A percentile compares a stretch with the other conserved stretches of the same genome.
phyloP scores from a whole-genome alignment of 2,888 invertebrate genomes.

The Pyrgus malvae region DNA sequence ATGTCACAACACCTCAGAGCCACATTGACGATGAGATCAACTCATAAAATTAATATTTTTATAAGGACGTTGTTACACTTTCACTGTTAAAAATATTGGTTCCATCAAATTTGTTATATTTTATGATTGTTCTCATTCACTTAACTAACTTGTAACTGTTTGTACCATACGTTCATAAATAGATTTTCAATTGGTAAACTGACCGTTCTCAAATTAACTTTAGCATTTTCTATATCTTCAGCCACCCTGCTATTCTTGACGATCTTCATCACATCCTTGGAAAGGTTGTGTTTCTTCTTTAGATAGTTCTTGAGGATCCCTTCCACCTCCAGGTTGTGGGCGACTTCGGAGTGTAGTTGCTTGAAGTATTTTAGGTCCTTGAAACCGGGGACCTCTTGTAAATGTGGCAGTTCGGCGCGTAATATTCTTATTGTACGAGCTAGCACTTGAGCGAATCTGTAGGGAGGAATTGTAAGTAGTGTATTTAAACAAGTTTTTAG shows the following conservation, averaged over 20 bases:
- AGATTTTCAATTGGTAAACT: too few species aligned
- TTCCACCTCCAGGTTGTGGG: slow-evolving; percentile 51
- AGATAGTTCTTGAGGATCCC: slow-evolving; percentile 48
- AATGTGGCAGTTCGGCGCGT: slow-evolving; percentile 57
- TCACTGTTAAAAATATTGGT: too few species aligned
- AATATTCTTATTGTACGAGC: slow-evolving; percentile 53
- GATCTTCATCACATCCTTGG: slow-evolving; percentile 36
- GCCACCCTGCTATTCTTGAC: slow-evolving; percentile 38
- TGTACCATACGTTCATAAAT: too few species aligned
- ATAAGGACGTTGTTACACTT: too few species aligned
- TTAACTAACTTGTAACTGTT: too few species aligned
- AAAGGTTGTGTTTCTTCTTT: slow-evolving; percentile 35
- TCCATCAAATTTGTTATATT: too few species aligned
- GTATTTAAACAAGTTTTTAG: too few species aligned
- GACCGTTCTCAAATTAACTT: slow-evolving; percentile 58
- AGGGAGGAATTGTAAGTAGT: not conserved
- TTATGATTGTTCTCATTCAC: too few species aligned
- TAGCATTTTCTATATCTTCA: slow-evolving; percentile 44
- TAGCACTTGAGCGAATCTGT: slow-evolving; percentile 55
- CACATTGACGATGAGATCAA: too few species aligned
- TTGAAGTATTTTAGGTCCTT: slow-evolving; percentile 50
- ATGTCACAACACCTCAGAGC: too few species aligned
- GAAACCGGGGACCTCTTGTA: slow-evolving; percentile 61
- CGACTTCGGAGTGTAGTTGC: slow-evolving; percentile 46
- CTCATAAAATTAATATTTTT: too few species aligned